A percentile compares a stretch with the other conserved stretches of the same genome.
Conservation (phyloP, 2,888 invertebrate genomes). For the Fabriciana adippe region DNA sequence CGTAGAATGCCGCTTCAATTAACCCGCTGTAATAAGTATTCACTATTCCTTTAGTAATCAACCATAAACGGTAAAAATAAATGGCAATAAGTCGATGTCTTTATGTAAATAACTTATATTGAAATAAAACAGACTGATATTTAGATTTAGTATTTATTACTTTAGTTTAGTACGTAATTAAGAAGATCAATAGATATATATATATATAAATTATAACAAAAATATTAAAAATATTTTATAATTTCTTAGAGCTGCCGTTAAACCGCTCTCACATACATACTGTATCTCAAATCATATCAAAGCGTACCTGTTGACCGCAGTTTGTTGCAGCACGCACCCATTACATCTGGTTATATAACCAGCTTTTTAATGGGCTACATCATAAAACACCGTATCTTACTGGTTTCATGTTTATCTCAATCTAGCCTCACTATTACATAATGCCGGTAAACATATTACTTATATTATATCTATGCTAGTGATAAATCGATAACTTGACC, state of each 20-base stretch:
- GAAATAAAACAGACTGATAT: no score
- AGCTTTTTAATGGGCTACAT: conserved; percentile 15
- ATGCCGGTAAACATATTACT: conserved; percentile 8
- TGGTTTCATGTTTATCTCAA: conserved; percentile 5
- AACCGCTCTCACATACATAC: neutral
- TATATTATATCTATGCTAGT: neutral
- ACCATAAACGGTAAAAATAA: conserved; percentile 1
- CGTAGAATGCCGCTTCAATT: conserved; percentile 11
- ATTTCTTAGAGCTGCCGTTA: neutral
- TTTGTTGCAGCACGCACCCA: conserved; percentile 2
- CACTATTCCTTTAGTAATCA: conserved; percentile 7
- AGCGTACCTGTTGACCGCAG: conserved; percentile 20
- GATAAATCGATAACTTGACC: conserved; percentile 1
- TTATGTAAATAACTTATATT: neutral
- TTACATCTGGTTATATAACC: conserved; percentile 23
- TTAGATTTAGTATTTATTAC: no score
- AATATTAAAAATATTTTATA: neutral
- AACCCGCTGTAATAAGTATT: neutral
- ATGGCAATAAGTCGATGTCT: neutral
- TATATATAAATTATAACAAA: no score
- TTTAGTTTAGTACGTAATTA: no score
- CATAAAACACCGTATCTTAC: conserved; percentile 6
- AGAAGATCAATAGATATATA: no score
- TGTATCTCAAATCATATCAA: conserved; percentile 23
- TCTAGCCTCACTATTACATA: conserved; percentile 7